Evolutionary conservation across 2,797 vertebrate species (phyloP), one percentile per base, ranked within the genome.

Genomic region (Spea hammondii): DNA sequence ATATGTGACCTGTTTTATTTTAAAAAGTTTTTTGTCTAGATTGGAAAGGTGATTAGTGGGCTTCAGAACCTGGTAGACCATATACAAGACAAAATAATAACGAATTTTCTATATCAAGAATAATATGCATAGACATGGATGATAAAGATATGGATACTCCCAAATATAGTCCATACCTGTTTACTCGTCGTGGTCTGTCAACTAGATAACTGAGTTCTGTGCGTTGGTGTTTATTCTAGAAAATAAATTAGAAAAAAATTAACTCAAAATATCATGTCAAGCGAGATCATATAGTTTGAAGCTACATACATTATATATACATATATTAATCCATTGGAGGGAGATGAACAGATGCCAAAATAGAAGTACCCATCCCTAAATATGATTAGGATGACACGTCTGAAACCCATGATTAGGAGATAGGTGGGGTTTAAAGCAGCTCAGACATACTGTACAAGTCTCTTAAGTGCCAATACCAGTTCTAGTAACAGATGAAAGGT

Each of bases 181-280:
- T 99, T 86, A 98, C 97, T 87, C 97, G 95, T 81, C 97, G 95
- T 77, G 97, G 97, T 94, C 97, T 95, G 89, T 99, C 97, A 91
- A 97, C 96, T 88, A 98, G 94, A 86, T 98, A 99, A 93, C 95
- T 95, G 92, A 99, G 95, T 87, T 99, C 97, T 87, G 96, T 92
- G 89, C 97, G 93, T 89, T 99, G 97, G 86, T 98, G 96, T 92
- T 99, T 99, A 44, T 94, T 95, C 96, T 98, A 93, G 93, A 90
- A 86, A 90, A 87, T 84, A 89, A 67, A 89, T 83, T 66, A 82
- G 83, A 86, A 86, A 85, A 66, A 79, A 83, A 88, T 85, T 78
- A 87, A 84, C 65, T 84, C 80, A 82, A 55, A 79, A 4, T 68
- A 77, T 83, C 83, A 72, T 17, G 48, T 14, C 49, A 79, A 74